These are phyloP conservation scores for Bucorvus abyssinicus DNA, from an alignment of 2,797 vertebrate species.

Conservation along the genomic window DNA sequence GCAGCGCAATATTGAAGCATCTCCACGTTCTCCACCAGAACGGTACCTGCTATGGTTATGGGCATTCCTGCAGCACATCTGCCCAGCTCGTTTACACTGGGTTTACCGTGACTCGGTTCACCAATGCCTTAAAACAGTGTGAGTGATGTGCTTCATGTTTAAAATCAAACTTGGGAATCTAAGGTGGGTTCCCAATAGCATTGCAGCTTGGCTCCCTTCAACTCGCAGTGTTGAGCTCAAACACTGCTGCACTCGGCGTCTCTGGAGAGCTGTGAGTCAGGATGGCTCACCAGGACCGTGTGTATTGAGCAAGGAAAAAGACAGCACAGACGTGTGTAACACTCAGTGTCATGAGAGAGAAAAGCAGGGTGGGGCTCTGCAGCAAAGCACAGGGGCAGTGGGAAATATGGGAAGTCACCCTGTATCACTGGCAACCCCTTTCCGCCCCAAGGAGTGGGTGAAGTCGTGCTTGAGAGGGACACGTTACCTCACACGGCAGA, in stretches of 20 bases:
- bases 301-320: neutral
- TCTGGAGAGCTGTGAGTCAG: neutral
- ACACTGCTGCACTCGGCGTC: neutral
- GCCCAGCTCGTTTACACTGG: neutral
- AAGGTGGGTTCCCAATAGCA: neutral
- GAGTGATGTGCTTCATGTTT: neutral
- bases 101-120: neutral
- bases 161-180: neutral
- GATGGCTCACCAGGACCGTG: neutral
- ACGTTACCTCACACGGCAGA: neutral
- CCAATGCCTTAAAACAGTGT: neutral
- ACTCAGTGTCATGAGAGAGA: neutral
- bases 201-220: neutral
- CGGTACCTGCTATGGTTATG: neutral
- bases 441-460: neutral
- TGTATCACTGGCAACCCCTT: neutral
- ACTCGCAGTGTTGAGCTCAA: fast-evolving
- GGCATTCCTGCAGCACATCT: neutral
- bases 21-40: neutral
- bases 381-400: neutral
- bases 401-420: neutral
- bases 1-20: neutral
- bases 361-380: neutral
- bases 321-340: neutral
- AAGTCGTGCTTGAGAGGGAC: neutral